Percentiles rank a stretch among this genome's conserved stretches.
These are phyloP conservation scores for Nemurella pictetii DNA, from an alignment of 2,888 invertebrate genomes.

Conservation along the genomic window DNA sequence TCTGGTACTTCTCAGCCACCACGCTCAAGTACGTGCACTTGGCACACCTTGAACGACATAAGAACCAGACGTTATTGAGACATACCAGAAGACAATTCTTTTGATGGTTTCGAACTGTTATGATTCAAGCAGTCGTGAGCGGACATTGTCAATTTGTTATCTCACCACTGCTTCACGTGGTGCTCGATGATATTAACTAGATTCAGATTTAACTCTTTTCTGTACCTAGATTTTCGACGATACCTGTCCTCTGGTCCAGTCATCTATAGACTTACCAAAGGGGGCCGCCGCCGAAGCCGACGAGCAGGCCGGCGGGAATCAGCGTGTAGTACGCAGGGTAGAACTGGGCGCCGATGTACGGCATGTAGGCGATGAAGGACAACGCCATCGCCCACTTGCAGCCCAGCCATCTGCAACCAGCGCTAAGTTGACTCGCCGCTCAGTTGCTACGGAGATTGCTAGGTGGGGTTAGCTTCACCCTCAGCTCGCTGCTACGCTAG, in stretches of 20 bases:
- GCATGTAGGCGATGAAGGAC: conserved; percentile 66
- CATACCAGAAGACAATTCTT: not conserved
- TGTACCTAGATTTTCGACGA: too few relatives aligned
- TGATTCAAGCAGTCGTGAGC: conserved; percentile 79
- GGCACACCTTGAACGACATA: conserved; percentile 57
- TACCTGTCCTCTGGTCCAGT: too few relatives aligned
- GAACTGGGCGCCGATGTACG: too few relatives aligned
- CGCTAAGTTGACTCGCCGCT: too few relatives aligned
- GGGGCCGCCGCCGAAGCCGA: conserved; percentile 52
- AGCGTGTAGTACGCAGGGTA: conserved; percentile 65
- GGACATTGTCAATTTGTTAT: too few relatives aligned
- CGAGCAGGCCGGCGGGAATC: conserved; percentile 64
- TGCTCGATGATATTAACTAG: too few relatives aligned
- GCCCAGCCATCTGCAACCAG: conserved; percentile 58
- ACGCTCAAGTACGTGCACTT: conserved; percentile 93
- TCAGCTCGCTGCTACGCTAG: too few relatives aligned
- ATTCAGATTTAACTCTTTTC: too few relatives aligned
- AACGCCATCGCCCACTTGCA: conserved; percentile 69
- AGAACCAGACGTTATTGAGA: conserved; percentile 84
- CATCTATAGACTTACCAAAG: not conserved
- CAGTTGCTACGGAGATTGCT: too few relatives aligned
- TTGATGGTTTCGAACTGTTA: conserved; percentile 56
- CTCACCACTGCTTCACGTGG: too few relatives aligned
- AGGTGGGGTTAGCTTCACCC: too few relatives aligned
- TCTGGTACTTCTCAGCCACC: conserved; percentile 54